Base-by-base conservation (phyloP, 2,113 vertebrate genomes). In the Numenius arquata region DNA sequence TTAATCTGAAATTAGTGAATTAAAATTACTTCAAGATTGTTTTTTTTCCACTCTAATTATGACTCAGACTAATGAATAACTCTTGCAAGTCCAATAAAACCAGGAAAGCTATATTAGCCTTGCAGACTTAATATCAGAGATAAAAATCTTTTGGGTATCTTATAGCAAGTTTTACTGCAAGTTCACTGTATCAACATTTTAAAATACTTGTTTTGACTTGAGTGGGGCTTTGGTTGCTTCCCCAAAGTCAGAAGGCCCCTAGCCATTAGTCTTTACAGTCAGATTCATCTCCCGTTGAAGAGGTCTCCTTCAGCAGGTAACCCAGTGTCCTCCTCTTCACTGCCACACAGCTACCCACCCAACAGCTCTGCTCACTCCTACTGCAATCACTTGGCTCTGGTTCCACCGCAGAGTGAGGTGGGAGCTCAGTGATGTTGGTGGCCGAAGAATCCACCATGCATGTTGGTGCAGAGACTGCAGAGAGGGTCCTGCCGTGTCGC, bases 401-500 rank as follows among this genome's bases (percentile, higher is more conserved):
- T 27, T 62, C 53, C 16, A 36, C 34, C 15, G 15, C 72, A 84
- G 47, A 70, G 40, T 4, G 0, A 71, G 23, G 23, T 26, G 30
- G 34, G 30, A 79, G 36, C 45, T 67, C 63, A 30, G 45, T 15
- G 6, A 48, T 1, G 11, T 18, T 56, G 50, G n/a, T 7, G 11
- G 43, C 27, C 21, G 5, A 72, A 68, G 94, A 71, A 80, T 53
- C 34, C 59, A 76, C 5, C 25, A 23, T 0, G 8, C 19, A 23
- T 0, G 0, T 0, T 41, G 45, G 18, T 58, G 23, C 11, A 11
- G 41, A 80, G 22, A 52, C 8, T 20, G 48, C 47, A 66, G 43
- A 84, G n/a, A 50, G 13, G 23, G 27, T 30, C 34, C 53, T 32
- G 34, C 7, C 1, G 1, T n/a, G 14, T 0, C 38, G 20, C 76